Evolutionary conservation across 2,113 vertebrate species (phyloP).

Genomic region (Cebidichthys violaceus): DNA sequence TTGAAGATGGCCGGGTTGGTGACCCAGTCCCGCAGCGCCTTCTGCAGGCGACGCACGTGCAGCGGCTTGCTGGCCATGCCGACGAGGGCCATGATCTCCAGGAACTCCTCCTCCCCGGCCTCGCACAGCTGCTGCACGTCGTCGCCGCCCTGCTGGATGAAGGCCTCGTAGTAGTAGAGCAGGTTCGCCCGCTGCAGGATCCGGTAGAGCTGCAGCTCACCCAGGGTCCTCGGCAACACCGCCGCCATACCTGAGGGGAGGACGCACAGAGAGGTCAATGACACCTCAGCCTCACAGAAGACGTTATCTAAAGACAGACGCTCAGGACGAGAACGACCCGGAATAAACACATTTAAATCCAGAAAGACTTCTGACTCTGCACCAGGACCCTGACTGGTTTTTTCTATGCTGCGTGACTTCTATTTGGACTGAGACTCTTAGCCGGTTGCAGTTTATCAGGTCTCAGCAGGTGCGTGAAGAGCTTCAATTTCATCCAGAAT

Average conservation of each 20-base stretch:
- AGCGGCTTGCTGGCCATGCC: constrained; percentile 99
- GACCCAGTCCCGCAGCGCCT: constrained; percentile 97
- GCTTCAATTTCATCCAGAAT: background rate
- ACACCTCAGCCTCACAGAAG: too few species aligned
- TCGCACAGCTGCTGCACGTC: constrained; percentile 99
- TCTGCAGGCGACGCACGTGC: constrained; percentile 95
- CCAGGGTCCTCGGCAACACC: constrained; percentile 95
- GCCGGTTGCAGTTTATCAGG: constrained; percentile 29
- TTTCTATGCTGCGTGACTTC: background rate
- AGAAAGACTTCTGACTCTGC: background rate
- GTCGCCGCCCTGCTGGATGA: constrained; percentile 98
- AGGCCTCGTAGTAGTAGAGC: constrained; percentile 97
- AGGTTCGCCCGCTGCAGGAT: constrained; percentile 97
- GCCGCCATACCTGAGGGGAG: constrained; percentile 90
- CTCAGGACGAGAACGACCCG: too few species aligned
- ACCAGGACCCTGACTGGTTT: too few species aligned
- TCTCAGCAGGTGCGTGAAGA: constrained; percentile 10
- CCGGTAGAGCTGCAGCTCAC: constrained; percentile 97
- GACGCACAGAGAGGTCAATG: background rate
- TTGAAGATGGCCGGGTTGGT: constrained; percentile 97
- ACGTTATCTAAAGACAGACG: too few species aligned
- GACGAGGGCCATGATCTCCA: constrained; percentile 98
- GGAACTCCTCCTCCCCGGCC: constrained; percentile 97
- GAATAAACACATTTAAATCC: background rate
- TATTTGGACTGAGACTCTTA: constrained; percentile 9